Conservation (phyloP, 2,113 vertebrate genomes). For the Mus spicilegus region DNA sequence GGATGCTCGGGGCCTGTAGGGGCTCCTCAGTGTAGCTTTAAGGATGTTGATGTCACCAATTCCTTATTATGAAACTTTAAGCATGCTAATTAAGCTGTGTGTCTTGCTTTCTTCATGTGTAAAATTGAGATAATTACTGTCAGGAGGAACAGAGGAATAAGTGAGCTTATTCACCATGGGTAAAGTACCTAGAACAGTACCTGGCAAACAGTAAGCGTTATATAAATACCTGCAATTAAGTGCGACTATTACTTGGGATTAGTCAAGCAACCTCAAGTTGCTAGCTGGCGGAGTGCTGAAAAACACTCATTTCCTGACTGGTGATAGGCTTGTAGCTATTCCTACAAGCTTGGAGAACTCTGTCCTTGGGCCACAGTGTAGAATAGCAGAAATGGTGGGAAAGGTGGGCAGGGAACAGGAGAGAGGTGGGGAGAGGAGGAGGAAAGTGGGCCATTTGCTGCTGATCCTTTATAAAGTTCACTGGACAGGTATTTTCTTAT, state of each 20-base stretch:
- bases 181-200: not conserved
- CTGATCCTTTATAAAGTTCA: not conserved
- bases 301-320: constrained; percentile 28
- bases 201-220: constrained; percentile 6
- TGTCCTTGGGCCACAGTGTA: not conserved
- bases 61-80: not conserved
- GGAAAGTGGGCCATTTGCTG: accelerated
- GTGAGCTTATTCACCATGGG: not conserved
- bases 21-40: not conserved
- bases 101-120: not conserved
- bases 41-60: not conserved
- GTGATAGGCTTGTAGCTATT: not conserved
- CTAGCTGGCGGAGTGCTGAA: constrained; percentile 6
- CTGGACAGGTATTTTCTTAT: not conserved
- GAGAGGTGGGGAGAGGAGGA: not conserved
- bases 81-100: not conserved
- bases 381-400: not conserved
- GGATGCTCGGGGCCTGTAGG: not conserved
- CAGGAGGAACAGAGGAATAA: constrained; percentile 23
- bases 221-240: not conserved
- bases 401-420: not conserved
- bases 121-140: constrained; percentile 28
- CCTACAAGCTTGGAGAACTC: not conserved
- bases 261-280: constrained; percentile 19
- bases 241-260: constrained; percentile 26